Percentiles rank a stretch among this genome's conserved stretches.
Conservation (phyloP, 1,140 invertebrate species). For the Odontomachus brunneus region DNA sequence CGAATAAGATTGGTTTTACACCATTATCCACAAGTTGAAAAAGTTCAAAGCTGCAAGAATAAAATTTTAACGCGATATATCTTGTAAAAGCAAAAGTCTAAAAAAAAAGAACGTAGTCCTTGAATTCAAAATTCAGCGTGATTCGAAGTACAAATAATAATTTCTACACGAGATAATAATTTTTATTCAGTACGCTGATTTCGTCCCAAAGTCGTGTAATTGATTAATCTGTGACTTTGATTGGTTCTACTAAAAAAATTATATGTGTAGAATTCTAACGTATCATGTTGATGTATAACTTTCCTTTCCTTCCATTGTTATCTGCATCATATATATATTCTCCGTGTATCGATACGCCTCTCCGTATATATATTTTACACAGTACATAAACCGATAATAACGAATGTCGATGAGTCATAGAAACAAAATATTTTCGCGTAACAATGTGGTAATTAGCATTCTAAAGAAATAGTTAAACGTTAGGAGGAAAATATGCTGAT, state of each 20-base stretch:
- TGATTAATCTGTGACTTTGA: too few relatives aligned
- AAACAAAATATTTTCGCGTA: neutral
- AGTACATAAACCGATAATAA: neutral
- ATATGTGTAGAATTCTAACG: too few relatives aligned
- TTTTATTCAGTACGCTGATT: too few relatives aligned
- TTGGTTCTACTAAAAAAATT: too few relatives aligned
- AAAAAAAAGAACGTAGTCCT: neutral
- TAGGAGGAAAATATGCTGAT: too few relatives aligned
- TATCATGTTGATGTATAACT: too few relatives aligned
- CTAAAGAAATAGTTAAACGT: neutral
- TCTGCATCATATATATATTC: neutral
- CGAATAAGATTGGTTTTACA: neutral
- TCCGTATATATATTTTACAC: neutral
- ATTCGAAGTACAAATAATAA: neutral
- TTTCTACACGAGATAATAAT: too few relatives aligned
- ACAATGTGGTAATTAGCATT: neutral
- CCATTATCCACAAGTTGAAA: neutral
- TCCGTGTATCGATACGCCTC: neutral
- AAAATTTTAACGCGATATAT: neutral
- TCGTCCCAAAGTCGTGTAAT: too few relatives aligned
- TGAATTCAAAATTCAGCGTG: neutral
- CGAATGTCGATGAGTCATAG: neutral
- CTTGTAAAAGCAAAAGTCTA: neutral
- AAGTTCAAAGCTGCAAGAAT: too few relatives aligned
- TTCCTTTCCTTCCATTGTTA: neutral